Base-by-base conservation (phyloP, 2,888 invertebrate species). In the Rhamnusium bicolor region DNA sequence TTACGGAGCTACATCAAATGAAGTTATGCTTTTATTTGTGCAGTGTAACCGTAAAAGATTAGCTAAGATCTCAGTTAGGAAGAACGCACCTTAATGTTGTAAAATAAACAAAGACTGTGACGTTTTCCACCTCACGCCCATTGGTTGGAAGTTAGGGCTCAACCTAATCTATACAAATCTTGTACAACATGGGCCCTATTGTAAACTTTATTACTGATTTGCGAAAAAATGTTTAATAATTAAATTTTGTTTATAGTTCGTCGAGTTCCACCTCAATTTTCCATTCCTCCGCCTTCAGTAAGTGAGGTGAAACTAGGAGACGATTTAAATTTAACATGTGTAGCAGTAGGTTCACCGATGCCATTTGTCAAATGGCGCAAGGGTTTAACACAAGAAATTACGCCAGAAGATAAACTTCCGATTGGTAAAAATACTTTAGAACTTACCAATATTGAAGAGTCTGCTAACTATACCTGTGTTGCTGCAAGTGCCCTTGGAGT, bases 301-400 rank as follows among this genome's bases (percentile, higher is more conserved):
- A 95, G 93, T 79, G 97, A 98, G 86, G 98, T 99, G 66, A 96
- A 96, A 92, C 91, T 98, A 62, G 98, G 98, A 12, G 94, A 95
- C 0, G 94, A 94, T 85, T 90, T 98, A 81, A 98, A 97, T 87
- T 90, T 99, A 79, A 97, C 97, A 71, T 99, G 99, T 88, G 97
- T 98, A 69, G 99, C 99, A 8, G 96, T 97, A 29, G 99, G 99
- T 18, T 97, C 98, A 0, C 99, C 99, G 5, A 98, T 99, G 98
- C 99, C 99, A 0, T 94, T 93, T 82, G 98, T 99, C 68, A 97
- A 96, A 89, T 96, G 96, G 96, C 92, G 94, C 80, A 95, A 95
- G 89, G 96, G 96, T 94, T 90, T 93, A 32, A 92, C 92, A 8
- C 93, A 93, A 86, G 97, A 97, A 89, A 88, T 97, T 78, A 96